These are phyloP conservation scores for Cantharis rufa DNA, from an alignment of 2,888 invertebrate genomes.

Conservation along the genomic window DNA sequence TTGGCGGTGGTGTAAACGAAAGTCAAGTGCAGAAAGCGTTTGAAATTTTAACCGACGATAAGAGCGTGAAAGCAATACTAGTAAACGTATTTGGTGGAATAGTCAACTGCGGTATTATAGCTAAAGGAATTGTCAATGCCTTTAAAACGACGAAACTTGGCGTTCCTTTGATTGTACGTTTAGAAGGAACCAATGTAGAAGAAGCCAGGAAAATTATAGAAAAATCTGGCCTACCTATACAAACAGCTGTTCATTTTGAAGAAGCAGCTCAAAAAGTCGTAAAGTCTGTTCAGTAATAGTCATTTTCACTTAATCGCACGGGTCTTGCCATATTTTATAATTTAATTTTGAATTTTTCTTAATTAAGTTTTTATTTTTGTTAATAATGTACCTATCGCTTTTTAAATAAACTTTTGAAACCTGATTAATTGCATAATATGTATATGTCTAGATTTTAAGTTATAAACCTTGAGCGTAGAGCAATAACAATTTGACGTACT, in stretches of 20 bases:
- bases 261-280: conserved; percentile 93
- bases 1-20: conserved; percentile 95
- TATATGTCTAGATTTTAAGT: no score
- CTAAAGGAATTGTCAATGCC: conserved; percentile 92
- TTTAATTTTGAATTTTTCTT: background rate
- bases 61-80: conserved; percentile 90
- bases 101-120: conserved; percentile 96
- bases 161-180: conserved; percentile 88
- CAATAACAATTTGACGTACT: no score
- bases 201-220: conserved; percentile 82
- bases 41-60: conserved; percentile 82
- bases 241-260: conserved; percentile 83
- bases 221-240: conserved; percentile 82
- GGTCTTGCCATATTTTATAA: background rate
- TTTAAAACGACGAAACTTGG: conserved; percentile 77
- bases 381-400: background rate
- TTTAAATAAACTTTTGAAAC: background rate
- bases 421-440: background rate
- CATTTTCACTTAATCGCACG: conserved; percentile 7
- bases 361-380: background rate
- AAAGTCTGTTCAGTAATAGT: conserved; percentile 42
- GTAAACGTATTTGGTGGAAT: conserved; percentile 99
- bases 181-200: conserved; percentile 93
- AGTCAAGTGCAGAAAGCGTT: conserved; percentile 93
- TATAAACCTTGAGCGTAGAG: no score